Percentiles rank a stretch among this genome's conserved stretches.
phyloP scores from a whole-genome alignment of 2,113 vertebrate genomes.

The Peucedramus taeniatus region DNA sequence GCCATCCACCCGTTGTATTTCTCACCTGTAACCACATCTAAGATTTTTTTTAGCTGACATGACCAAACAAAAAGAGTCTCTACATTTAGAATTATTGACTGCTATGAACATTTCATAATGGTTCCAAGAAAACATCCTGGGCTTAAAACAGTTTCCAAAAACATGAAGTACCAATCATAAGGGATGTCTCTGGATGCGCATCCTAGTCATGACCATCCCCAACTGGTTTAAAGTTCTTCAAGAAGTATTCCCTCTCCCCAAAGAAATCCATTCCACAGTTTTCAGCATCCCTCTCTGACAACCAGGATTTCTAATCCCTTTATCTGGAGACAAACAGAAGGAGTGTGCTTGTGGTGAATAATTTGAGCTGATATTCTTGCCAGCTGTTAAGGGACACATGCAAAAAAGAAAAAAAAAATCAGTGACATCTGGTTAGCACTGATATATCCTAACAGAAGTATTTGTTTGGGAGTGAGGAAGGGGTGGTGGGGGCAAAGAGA shows the following conservation, averaged over 20 bases:
- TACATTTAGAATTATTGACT: background rate
- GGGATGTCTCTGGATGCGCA: background rate
- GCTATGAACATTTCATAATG: background rate
- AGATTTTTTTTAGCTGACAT: background rate
- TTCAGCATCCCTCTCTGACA: conserved; percentile 56
- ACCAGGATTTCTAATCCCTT: conserved; percentile 67
- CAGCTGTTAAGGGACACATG: conserved; percentile 71
- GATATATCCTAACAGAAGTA: conserved; percentile 58
- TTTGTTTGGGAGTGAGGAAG: conserved; percentile 13
- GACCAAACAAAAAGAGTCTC: background rate
- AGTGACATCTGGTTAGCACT: conserved; percentile 67
- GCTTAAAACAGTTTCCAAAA: background rate
- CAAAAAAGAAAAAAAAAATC: conserved; percentile 14
- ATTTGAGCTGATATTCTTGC: conserved; percentile 67
- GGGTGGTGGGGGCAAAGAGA: background rate
- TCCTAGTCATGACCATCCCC: background rate
- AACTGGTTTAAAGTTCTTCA: background rate
- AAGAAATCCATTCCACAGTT: conserved; percentile 68
- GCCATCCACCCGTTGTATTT: background rate
- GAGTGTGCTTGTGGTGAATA: conserved; percentile 61
- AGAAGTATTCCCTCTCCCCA: conserved; percentile 7
- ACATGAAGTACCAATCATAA: background rate
- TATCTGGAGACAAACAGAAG: conserved; percentile 72
- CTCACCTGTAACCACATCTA: background rate
- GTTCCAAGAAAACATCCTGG: background rate